Evolutionary conservation across 1,140 invertebrate genomes (phyloP), one percentile per base, ranked within the genome.

Genomic region (Oryctes rhinoceros): DNA sequence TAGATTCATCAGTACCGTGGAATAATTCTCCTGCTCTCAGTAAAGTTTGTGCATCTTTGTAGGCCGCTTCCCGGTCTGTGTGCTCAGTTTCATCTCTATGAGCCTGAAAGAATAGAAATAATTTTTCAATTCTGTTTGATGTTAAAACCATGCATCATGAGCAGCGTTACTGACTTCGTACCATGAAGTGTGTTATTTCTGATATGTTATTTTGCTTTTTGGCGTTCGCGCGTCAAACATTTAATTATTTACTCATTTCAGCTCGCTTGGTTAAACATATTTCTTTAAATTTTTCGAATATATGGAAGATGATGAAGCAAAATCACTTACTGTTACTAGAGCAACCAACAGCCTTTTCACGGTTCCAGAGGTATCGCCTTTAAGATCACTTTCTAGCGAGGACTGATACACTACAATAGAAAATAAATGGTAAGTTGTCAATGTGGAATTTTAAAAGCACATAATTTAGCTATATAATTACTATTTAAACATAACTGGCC

Each of bases 301-400:
- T 10, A 44, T 44, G 1, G 39, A 44, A 44, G 39, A 44, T 44
- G 37, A 80, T 44, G 78, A 62, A 80, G 18, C 79, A 75, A 83
- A 81, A 11, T n/a, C 0, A 95, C 90, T 87, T 89, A 94, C 93
- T 85, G 91, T 91, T 48, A 89, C 91, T 2, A 94, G 84, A 15
- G 93, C 93, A 18, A 97, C 92, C 81, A 98, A 90, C 0, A 98
- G 88, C 75, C 95, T 91, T 86, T 94, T 93, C 87, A 97, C 97
- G 84, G 96, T 91, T 3, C 96, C 96, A 20, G 95, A 96, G 20
- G 96, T 97, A 84, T 98, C 97, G 49, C 93, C 92, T 84, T 92
- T 92, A 47, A 98, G 88, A 84, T 96, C 96, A 77, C 91, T 89
- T 84, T 98, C 96, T 75, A 98, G 86, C 1, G 94, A 91, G 59